These are phyloP conservation scores for Dasysyrphus tricinctus DNA, from an alignment of 2,888 invertebrate genomes.

Conservation along the genomic window DNA sequence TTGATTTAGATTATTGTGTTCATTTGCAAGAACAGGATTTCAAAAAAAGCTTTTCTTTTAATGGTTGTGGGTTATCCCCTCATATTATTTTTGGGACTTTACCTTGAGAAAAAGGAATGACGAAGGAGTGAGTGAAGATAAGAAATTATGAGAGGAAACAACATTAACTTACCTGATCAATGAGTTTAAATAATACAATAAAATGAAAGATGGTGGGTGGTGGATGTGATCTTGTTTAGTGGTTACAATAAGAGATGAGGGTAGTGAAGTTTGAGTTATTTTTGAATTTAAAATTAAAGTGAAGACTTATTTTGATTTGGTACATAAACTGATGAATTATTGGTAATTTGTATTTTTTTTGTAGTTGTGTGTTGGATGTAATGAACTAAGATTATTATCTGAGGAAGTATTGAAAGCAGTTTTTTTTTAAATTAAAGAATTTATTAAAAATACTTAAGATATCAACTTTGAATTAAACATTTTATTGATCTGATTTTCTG, in stretches of 20 bases:
- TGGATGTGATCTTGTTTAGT: too few relatives aligned
- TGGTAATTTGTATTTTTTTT: background rate
- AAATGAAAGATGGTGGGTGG: too few relatives aligned
- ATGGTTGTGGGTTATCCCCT: too few relatives aligned
- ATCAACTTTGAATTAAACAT: constrained; percentile 43
- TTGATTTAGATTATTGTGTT: too few relatives aligned
- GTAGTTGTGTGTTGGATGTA: background rate
- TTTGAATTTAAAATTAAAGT: background rate
- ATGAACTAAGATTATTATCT: background rate
- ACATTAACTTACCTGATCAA: background rate
- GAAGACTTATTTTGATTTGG: background rate
- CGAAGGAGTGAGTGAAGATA: background rate
- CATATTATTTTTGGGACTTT: too few relatives aligned
- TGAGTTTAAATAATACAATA: too few relatives aligned
- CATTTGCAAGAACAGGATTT: too few relatives aligned
- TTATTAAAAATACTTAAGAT: constrained; percentile 12
- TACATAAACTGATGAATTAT: background rate
- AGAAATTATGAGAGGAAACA: background rate
- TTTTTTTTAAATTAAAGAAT: constrained; percentile 3
- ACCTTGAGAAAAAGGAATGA: background rate
- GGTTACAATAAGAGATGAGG: too few relatives aligned
- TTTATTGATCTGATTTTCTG: constrained; percentile 47
- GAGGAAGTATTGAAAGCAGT: too few relatives aligned
- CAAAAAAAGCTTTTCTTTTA: background rate
- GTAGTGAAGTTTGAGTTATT: too few relatives aligned